Evolutionary conservation across 2,888 invertebrate species (phyloP).

Genomic region (Cataglyphis altisquamis): DNA sequence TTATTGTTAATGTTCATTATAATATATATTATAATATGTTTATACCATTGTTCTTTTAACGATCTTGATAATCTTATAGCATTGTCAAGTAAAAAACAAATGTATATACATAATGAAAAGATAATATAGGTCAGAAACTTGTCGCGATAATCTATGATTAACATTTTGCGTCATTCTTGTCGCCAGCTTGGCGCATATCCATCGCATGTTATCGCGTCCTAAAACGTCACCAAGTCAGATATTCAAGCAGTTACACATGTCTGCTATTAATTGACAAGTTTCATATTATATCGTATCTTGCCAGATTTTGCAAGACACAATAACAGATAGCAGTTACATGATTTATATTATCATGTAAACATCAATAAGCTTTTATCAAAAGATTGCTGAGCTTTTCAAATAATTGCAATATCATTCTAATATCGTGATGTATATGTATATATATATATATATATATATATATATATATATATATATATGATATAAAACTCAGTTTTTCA

Average conservation of each 20-base stretch:
- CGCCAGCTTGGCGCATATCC: constrained; percentile 10
- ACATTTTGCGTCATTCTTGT: background rate
- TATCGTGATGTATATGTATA: background rate
- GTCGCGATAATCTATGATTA: constrained; percentile 11
- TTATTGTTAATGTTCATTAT: background rate
- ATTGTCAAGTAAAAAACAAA: background rate
- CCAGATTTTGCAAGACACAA: background rate
- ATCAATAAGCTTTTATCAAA: background rate
- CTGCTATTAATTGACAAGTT: background rate
- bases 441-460: background rate
- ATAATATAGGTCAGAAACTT: constrained; percentile 19
- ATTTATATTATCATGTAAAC: background rate
- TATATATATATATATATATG: background rate
- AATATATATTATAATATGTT: background rate
- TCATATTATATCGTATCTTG: background rate
- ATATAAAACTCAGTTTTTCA: constrained; percentile 1
- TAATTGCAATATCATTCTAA: background rate
- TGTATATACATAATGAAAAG: background rate
- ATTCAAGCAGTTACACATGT: background rate
- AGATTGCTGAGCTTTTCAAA: background rate
- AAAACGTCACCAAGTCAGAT: constrained; percentile 12
- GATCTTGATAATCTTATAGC: background rate
- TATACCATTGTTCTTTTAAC: background rate
- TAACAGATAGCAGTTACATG: background rate
- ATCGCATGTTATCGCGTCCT: background rate